A percentile compares a stretch with the other conserved stretches of the same genome.
Conservation (phyloP, 1,140 invertebrate genomes). For the Drosophila miranda region DNA sequence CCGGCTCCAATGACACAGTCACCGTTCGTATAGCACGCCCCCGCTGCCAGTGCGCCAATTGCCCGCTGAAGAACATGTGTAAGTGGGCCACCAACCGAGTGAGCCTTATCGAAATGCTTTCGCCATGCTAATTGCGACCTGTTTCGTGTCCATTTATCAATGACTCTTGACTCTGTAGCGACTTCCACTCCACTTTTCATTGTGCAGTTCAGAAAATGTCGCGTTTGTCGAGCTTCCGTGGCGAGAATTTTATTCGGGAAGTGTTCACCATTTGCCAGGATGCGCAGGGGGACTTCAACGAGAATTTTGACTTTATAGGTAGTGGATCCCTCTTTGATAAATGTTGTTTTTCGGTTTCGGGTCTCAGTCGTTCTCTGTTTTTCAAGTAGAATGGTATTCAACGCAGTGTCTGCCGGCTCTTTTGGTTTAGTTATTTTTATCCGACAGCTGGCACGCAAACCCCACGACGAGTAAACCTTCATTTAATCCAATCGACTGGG, state of each 20-base stretch:
- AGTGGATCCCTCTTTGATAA: background rate
- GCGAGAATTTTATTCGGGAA: slow-evolving; percentile 57
- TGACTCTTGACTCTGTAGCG: background rate
- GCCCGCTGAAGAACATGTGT: slow-evolving; percentile 74
- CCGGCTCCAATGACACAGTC: slow-evolving; percentile 37
- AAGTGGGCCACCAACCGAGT: slow-evolving; percentile 39
- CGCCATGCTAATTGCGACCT: slow-evolving; percentile 65
- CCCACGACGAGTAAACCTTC: slow-evolving; percentile 7
- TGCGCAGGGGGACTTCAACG: slow-evolving; percentile 54
- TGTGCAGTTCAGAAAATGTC: slow-evolving; percentile 39
- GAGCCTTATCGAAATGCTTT: slow-evolving; percentile 66
- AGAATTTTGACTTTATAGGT: slow-evolving; percentile 71
- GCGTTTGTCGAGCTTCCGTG: slow-evolving; percentile 44
- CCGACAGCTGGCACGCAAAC: slow-evolving; percentile 41
- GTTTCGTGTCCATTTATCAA: slow-evolving; percentile 13
- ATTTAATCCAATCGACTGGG: slow-evolving; percentile 13
- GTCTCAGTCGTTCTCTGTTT: background rate
- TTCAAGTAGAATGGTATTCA: too few species aligned
- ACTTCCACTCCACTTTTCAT: slow-evolving; percentile 6
- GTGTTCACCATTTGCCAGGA: slow-evolving; percentile 68
- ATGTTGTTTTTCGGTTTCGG: background rate
- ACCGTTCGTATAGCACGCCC: slow-evolving; percentile 50
- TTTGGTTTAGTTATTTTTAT: slow-evolving; percentile 45
- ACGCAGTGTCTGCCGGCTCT: background rate
- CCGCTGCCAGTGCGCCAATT: slow-evolving; percentile 71